Percentiles rank a stretch among this genome's conserved stretches.
phyloP scores from a whole-genome alignment of 1,140 invertebrate species.

The Cyclina sinensis region DNA sequence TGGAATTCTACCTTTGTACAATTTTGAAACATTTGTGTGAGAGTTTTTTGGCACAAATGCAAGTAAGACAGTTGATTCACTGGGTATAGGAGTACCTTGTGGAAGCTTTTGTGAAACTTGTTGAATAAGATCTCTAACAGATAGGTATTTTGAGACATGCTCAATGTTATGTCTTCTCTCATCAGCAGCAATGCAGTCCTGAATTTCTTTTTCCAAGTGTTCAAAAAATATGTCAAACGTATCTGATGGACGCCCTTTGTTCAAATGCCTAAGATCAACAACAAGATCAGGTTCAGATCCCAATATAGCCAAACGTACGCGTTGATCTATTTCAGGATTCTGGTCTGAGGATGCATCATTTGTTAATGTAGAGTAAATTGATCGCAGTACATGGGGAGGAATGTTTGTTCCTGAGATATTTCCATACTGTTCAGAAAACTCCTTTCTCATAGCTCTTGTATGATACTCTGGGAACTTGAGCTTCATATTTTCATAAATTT shows the following conservation, averaged over 20 bases:
- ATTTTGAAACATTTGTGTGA: neutral
- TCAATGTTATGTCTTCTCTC: slow-evolving; percentile 16
- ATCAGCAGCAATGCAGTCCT: slow-evolving; percentile 50
- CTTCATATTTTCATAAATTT: slow-evolving; percentile 50
- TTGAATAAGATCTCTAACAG: neutral
- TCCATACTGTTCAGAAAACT: slow-evolving; percentile 55
- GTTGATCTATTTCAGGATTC: slow-evolving; percentile 53
- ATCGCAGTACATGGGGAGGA: slow-evolving; percentile 65
- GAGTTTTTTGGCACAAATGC: slow-evolving; percentile 16
- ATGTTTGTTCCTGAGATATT: slow-evolving; percentile 32
- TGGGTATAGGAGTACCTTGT: neutral
- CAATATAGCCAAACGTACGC: slow-evolving; percentile 50
- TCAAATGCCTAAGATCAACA: slow-evolving; percentile 68
- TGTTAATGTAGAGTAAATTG: slow-evolving; percentile 68
- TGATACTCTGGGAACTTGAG: slow-evolving; percentile 59
- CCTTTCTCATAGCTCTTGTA: slow-evolving; percentile 68
- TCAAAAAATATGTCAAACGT: slow-evolving; percentile 71
- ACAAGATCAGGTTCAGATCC: slow-evolving; percentile 66
- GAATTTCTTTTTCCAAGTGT: slow-evolving; percentile 60
- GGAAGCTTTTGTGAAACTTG: neutral
- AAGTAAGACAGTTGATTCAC: neutral
- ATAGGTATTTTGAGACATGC: slow-evolving; percentile 10
- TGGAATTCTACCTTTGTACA: slow-evolving; percentile 1
- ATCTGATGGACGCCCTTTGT: slow-evolving; percentile 68
- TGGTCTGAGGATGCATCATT: slow-evolving; percentile 42